Conservation (phyloP, 92 coral and sea anemone genomes). For the Heliopora coerulea region DNA sequence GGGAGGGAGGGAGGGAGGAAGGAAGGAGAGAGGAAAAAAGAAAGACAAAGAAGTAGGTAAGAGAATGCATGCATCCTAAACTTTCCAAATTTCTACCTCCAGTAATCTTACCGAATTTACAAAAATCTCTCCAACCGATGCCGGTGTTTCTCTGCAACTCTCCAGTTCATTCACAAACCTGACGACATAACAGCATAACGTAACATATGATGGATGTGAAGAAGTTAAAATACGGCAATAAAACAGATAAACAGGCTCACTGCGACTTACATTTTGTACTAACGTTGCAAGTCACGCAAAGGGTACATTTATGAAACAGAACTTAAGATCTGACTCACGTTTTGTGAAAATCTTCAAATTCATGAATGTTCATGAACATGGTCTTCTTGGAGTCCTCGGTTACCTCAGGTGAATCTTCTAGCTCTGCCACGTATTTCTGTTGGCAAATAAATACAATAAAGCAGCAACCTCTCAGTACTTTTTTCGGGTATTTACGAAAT, state of each 20-base stretch:
- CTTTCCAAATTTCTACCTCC: too few relatives aligned
- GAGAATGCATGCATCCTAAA: not conserved
- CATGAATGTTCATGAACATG: conserved; percentile 83
- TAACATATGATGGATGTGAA: not conserved
- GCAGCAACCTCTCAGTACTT: too few relatives aligned
- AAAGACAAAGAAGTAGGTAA: too few relatives aligned
- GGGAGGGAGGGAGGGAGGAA: too few relatives aligned
- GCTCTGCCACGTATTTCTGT: conserved; percentile 83
- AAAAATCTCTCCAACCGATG: conserved; percentile 71
- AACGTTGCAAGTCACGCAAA: too few relatives aligned
- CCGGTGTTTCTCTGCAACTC: conserved; percentile 63
- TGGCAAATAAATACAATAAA: not conserved
- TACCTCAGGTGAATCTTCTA: conserved; percentile 69
- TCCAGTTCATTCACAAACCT: conserved; percentile 80
- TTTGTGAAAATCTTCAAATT: conserved; percentile 84
- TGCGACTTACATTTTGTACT: too few relatives aligned
- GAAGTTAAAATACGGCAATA: not conserved
- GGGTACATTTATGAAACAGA: too few relatives aligned
- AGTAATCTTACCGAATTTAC: conserved; percentile 62
- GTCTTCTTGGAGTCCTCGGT: conserved; percentile 71
- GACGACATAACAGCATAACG: too few relatives aligned
- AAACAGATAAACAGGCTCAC: too few relatives aligned
- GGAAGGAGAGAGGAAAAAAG: too few relatives aligned
- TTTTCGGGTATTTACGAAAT: too few relatives aligned
- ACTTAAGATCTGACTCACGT: conserved; percentile 59